Conservation (phyloP, 2,113 vertebrate genomes). For the Xiphophorus couchianus region DNA sequence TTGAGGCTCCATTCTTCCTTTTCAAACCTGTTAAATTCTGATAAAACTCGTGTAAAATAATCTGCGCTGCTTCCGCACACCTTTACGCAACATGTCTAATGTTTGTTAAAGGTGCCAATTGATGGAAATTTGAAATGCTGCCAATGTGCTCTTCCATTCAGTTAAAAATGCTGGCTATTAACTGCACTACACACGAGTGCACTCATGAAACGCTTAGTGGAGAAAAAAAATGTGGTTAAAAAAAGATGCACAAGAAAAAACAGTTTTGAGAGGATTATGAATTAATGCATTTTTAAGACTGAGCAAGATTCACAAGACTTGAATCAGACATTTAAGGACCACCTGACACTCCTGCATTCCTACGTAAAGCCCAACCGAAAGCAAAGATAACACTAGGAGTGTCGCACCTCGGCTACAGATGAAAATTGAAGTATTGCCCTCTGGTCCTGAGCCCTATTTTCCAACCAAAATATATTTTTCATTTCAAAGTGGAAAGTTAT, state of each 20-base stretch:
- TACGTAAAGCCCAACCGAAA: no score
- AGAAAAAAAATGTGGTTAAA: neutral
- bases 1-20: no score
- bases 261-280: no score
- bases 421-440: neutral
- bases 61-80: no score
- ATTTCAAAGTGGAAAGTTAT: neutral
- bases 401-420: neutral
- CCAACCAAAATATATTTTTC: neutral
- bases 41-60: no score
- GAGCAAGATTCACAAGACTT: no score
- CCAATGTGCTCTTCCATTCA: neutral
- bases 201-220: neutral
- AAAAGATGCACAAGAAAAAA: neutral
- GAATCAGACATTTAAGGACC: no score
- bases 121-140: neutral
- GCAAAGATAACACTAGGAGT: neutral
- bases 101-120: neutral
- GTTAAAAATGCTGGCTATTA: neutral
- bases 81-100: neutral
- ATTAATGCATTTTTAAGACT: no score
- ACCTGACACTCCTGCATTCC: neutral
- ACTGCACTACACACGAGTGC: neutral
- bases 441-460: neutral
- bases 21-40: no score